Evolutionary conservation across 2,797 vertebrate species (phyloP).

Genomic region (Agapornis canus): DNA sequence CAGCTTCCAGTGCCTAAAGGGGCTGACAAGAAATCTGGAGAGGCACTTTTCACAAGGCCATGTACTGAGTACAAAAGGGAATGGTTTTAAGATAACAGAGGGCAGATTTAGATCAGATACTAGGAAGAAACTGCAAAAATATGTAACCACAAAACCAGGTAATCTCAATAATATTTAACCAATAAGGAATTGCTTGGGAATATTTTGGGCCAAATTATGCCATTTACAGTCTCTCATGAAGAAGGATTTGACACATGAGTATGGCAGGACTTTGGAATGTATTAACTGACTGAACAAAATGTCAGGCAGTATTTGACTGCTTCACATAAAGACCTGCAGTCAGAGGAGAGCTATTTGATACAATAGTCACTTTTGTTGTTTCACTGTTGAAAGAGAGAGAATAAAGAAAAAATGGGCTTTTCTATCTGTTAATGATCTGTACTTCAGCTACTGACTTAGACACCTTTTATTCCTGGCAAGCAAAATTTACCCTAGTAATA

Average conservation of each 20-base stretch:
- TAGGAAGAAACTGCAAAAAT: not conserved
- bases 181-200: not conserved
- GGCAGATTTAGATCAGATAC: not conserved
- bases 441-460: not conserved
- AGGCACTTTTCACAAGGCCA: not conserved
- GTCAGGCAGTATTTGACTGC: not conserved
- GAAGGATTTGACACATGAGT: not conserved
- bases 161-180: not conserved
- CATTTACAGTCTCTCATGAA: not conserved
- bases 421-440: not conserved
- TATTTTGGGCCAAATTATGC: not conserved
- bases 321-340: not conserved
- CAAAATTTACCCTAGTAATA: not conserved
- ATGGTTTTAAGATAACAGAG: not conserved
- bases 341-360: not conserved
- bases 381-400: not conserved
- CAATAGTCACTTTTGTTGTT: not conserved
- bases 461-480: not conserved
- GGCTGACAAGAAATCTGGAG: not conserved
- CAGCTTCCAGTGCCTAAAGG: not conserved
- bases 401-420: not conserved
- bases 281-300: not conserved
- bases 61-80: not conserved
- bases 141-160: not conserved
- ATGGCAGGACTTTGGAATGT: not conserved